A percentile compares a stretch with the other conserved stretches of the same genome.
Conservation (phyloP, 1,140 invertebrate species). For the Bombus consobrinus region DNA sequence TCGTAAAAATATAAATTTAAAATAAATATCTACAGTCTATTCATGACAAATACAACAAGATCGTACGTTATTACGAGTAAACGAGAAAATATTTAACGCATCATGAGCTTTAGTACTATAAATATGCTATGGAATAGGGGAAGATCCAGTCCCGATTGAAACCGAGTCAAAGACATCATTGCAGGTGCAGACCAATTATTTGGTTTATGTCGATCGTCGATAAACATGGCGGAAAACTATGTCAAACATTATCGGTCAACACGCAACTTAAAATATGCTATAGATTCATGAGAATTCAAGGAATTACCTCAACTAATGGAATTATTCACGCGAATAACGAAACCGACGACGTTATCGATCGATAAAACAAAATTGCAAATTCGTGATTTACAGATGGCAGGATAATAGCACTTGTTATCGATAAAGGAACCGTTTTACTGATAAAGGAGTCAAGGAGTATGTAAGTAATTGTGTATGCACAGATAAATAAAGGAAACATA, state of each 20-base stretch:
- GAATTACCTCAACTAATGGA: background rate
- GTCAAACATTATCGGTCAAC: background rate
- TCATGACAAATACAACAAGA: background rate
- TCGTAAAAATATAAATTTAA: background rate
- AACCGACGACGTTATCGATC: constrained; percentile 30
- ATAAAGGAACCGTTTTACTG: background rate
- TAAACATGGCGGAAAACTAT: background rate
- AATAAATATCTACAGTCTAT: background rate
- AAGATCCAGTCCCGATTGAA: constrained; percentile 7
- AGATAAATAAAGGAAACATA: background rate
- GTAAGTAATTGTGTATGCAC: background rate
- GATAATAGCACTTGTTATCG: constrained; percentile 22
- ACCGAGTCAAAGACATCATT: constrained; percentile 8
- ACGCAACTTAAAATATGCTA: background rate
- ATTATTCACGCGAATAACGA: background rate
- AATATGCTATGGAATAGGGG: background rate
- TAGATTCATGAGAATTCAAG: background rate
- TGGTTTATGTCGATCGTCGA: background rate
- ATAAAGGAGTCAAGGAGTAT: background rate
- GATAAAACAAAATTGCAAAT: constrained; percentile 1
- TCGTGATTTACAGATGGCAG: constrained; percentile 40
- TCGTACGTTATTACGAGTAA: background rate
- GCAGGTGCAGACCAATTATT: background rate
- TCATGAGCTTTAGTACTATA: background rate
- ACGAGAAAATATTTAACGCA: background rate